Percentiles rank a stretch among this genome's conserved stretches.
Conservation (phyloP, 2,888 invertebrate genomes). For the Hydropsyche betteni region DNA sequence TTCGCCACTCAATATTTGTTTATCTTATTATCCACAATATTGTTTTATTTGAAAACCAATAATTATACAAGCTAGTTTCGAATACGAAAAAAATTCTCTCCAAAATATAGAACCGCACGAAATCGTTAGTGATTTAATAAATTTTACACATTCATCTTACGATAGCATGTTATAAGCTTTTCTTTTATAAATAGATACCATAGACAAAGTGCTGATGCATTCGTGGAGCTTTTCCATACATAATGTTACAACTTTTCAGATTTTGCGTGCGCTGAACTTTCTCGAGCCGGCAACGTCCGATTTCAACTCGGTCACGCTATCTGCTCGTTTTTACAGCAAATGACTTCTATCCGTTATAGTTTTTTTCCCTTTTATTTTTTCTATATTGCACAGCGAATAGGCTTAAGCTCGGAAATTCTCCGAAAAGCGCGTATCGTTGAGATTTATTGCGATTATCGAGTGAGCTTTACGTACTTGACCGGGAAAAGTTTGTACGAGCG, state of each 20-base stretch:
- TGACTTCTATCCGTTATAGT: constrained; percentile 25
- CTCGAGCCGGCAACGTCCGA: neutral
- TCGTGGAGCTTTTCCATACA: neutral
- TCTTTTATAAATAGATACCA: too few species aligned
- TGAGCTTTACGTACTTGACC: constrained; percentile 6
- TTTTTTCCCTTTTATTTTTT: constrained; percentile 8
- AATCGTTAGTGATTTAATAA: neutral
- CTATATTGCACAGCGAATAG: too few species aligned
- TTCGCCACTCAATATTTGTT: neutral
- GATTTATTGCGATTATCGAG: constrained; percentile 16
- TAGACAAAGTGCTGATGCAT: too few species aligned
- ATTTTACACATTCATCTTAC: too few species aligned
- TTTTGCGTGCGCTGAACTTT: constrained; percentile 29
- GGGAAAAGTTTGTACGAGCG: neutral
- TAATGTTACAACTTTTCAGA: neutral
- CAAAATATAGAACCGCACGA: neutral
- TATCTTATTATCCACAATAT: neutral
- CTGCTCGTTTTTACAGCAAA: constrained; percentile 26
- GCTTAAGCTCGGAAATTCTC: too few species aligned
- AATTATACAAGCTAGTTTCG: too few species aligned
- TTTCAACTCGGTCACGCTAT: constrained; percentile 30
- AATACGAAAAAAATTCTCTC: too few species aligned
- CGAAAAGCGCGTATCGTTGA: neutral
- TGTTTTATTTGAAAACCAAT: too few species aligned
- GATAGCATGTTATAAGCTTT: too few species aligned